Evolutionary conservation across 2,888 invertebrate genomes (phyloP).

Genomic region (Lissonota sp.): DNA sequence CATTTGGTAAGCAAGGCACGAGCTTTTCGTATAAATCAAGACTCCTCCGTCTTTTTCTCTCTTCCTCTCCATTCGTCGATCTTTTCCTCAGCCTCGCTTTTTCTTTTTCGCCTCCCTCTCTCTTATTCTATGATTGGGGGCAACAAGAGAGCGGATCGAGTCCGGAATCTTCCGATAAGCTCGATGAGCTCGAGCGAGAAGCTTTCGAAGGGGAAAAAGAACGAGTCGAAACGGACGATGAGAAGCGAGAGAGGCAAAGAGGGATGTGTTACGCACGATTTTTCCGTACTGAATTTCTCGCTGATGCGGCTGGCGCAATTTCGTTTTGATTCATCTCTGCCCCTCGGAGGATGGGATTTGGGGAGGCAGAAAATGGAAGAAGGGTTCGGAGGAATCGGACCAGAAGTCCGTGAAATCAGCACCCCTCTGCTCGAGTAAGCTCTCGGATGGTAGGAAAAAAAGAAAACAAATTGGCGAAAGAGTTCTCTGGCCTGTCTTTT

Average conservation of each 20-base stretch:
- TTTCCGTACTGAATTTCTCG: conserved; percentile 2
- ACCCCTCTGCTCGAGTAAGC: not conserved
- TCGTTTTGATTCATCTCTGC: conserved; percentile 64
- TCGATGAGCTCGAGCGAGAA: conserved; percentile 32
- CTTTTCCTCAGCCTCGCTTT: not conserved
- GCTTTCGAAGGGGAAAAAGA: conserved; percentile 1
- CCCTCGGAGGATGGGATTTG: not conserved
- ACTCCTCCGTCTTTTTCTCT: conserved; percentile 50
- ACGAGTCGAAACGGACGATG: too few relatives aligned
- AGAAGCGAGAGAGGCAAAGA: conserved; percentile 6
- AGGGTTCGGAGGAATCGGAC: not conserved
- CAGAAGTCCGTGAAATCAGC: conserved; percentile 7
- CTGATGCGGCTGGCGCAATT: conserved; percentile 20
- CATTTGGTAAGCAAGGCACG: conserved; percentile 74
- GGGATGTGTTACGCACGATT: not conserved
- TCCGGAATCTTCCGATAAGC: conserved; percentile 31
- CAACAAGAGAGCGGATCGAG: conserved; percentile 10
- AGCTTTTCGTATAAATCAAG: conserved; percentile 77
- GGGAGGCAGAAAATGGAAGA: conserved; percentile 1
- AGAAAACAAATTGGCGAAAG: not conserved
- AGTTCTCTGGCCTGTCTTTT: not conserved
- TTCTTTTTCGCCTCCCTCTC: conserved; percentile 37
- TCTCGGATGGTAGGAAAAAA: not conserved
- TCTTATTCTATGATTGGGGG: conserved; percentile 4
- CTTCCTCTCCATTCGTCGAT: not conserved